Evolutionary conservation across 2,888 invertebrate species (phyloP).

Genomic region (Barypeithes pellucidus): DNA sequence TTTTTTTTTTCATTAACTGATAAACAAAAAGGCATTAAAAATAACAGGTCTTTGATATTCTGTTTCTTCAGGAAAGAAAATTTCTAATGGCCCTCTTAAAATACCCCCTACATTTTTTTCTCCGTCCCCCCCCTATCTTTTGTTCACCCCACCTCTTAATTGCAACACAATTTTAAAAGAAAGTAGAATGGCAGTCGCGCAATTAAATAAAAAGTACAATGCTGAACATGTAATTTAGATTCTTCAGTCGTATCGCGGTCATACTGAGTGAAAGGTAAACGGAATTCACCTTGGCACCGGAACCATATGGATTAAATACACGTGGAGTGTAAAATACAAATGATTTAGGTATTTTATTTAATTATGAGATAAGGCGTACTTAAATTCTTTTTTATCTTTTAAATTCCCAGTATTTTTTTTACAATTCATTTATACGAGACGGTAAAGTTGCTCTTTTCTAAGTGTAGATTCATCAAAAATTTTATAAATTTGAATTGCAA

Average conservation of each 20-base stretch:
- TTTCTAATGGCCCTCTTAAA: no score
- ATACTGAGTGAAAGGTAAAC: conserved; percentile 9
- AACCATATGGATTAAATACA: conserved; percentile 11
- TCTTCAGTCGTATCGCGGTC: conserved; percentile 2
- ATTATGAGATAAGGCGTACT: not conserved
- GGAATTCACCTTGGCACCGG: not conserved
- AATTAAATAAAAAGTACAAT: not conserved
- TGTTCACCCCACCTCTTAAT: no score
- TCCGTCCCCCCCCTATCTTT: no score
- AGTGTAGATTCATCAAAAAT: no score
- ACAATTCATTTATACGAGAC: not conserved
- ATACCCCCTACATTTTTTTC: no score
- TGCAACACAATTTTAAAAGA: no score
- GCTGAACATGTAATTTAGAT: not conserved
- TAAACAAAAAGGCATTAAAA: no score
- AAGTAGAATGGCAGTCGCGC: not conserved
- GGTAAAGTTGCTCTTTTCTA: no score
- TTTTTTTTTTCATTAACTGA: no score
- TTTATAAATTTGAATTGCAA: no score
- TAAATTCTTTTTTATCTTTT: conserved; percentile 3
- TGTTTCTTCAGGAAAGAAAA: no score
- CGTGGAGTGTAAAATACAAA: not conserved
- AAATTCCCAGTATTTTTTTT: not conserved
- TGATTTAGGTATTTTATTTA: not conserved
- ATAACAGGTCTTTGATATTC: no score